Conservation (phyloP, 2,113 vertebrate genomes). For the Etia nguti region DNA sequence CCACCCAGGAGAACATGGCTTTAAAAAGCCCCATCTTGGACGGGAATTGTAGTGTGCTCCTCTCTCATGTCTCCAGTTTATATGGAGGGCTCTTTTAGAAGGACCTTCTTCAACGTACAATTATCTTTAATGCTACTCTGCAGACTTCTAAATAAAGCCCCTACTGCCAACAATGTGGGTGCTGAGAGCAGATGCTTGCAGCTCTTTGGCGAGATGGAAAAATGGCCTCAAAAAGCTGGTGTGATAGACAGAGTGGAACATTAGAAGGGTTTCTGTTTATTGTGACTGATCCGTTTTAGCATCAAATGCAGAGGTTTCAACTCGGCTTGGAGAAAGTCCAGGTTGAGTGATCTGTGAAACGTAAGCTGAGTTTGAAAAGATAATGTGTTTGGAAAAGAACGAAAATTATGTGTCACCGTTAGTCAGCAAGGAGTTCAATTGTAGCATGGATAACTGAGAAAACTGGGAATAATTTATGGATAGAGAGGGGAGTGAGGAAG, state of each 20-base stretch:
- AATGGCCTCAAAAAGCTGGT: conserved; percentile 45
- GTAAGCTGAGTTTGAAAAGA: conserved; percentile 12
- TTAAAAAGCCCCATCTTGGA: conserved; percentile 55
- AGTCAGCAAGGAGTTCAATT: neutral
- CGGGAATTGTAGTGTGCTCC: conserved; percentile 27
- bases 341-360: conserved; percentile 1
- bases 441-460: neutral
- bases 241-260: conserved; percentile 40
- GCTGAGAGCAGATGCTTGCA: conserved; percentile 54
- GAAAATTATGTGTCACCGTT: neutral
- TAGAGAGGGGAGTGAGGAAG: conserved; percentile 35
- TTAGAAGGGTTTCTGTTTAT: conserved; percentile 40
- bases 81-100: conserved; percentile 67
- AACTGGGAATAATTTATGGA: conserved; percentile 4
- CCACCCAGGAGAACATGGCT: conserved; percentile 57
- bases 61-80: conserved; percentile 59
- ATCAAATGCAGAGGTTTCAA: conserved; percentile 17
- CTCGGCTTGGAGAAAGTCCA: neutral
- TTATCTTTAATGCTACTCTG: conserved; percentile 81
- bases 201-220: conserved; percentile 58
- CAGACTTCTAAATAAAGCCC: conserved; percentile 76
- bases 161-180: conserved; percentile 67
- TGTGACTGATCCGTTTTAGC: conserved; percentile 31
- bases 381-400: neutral
- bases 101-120: conserved; percentile 73